Percentiles rank a stretch among this genome's conserved stretches.
Conservation (phyloP, 2,797 vertebrate species). For the Esox lucius region DNA sequence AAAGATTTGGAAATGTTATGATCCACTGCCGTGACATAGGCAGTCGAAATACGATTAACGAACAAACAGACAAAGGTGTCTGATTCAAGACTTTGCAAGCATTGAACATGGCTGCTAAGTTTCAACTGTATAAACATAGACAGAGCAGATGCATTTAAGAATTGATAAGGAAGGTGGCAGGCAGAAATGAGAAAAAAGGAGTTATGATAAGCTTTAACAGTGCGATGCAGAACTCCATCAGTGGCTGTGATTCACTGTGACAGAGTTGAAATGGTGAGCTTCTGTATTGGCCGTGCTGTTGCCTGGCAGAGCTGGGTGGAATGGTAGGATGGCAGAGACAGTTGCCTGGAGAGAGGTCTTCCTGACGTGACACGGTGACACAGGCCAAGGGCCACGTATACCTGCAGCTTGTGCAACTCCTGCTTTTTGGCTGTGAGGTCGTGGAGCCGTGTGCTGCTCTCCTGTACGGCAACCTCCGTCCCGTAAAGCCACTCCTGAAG, state of each 20-base stretch:
- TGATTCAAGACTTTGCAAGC: conserved; percentile 19
- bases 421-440: conserved; percentile 87
- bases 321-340: conserved; percentile 14
- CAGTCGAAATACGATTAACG: conserved; percentile 15
- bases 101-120: conserved; percentile 17
- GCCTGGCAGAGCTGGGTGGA: conserved; percentile 9
- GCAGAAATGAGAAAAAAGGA: conserved; percentile 6
- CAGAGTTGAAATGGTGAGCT: conserved; percentile 25
- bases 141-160: conserved; percentile 16
- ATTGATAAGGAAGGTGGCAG: conserved; percentile 29
- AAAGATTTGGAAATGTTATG: conserved; percentile 23
- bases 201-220: conserved; percentile 36
- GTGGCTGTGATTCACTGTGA: conserved; percentile 4
- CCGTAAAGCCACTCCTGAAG: conserved; percentile 83
- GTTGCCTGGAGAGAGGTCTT: conserved; percentile 5
- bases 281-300: conserved; percentile 11
- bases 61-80: conserved; percentile 17
- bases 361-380: background rate
- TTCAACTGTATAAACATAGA: background rate
- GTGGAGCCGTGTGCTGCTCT: conserved; percentile 81
- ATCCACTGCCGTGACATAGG: conserved; percentile 30
- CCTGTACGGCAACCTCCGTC: conserved; percentile 80
- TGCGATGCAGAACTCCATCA: conserved; percentile 1
- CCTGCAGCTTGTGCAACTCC: conserved; percentile 91
- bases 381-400: conserved; percentile 47